Conservation (phyloP, 2,888 invertebrate species). For the Nomada hirtipes region DNA sequence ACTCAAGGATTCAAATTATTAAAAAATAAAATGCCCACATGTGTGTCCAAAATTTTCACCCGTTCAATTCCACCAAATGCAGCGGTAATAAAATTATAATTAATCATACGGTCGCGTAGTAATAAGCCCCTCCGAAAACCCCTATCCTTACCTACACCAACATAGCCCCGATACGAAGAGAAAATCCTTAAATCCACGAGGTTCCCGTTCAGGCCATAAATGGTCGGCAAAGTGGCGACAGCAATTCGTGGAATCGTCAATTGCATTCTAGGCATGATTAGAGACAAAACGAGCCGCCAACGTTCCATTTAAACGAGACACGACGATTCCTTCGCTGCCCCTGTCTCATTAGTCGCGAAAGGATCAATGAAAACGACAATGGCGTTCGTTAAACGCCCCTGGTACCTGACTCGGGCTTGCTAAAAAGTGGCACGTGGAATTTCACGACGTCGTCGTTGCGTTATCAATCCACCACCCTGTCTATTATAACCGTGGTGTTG, state of each 20-base stretch:
- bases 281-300: slow-evolving; percentile 21
- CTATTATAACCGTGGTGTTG: slow-evolving; percentile 20
- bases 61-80: too few species aligned
- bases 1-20: slow-evolving; percentile 32
- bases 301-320: not conserved
- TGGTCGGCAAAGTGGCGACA: not conserved
- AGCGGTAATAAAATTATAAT: too few species aligned
- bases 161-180: not conserved
- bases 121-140: too few species aligned
- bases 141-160: not conserved
- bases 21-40: too few species aligned
- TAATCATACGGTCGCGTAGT: too few species aligned
- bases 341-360: not conserved
- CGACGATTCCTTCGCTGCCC: slow-evolving; percentile 9
- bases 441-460: slow-evolving; percentile 30
- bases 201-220: slow-evolving; percentile 43
- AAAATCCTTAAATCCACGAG: not conserved
- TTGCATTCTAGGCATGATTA: slow-evolving; percentile 19
- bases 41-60: too few species aligned
- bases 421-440: slow-evolving; percentile 24
- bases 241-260: slow-evolving; percentile 30
- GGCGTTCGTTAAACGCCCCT: not conserved
- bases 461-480: slow-evolving; percentile 55
- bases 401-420: too few species aligned
- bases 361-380: slow-evolving; percentile 11